Evolutionary conservation across 2,797 vertebrate genomes (phyloP), one percentile per base, ranked within the genome.

Genomic region (Lagocephalus sceleratus): DNA sequence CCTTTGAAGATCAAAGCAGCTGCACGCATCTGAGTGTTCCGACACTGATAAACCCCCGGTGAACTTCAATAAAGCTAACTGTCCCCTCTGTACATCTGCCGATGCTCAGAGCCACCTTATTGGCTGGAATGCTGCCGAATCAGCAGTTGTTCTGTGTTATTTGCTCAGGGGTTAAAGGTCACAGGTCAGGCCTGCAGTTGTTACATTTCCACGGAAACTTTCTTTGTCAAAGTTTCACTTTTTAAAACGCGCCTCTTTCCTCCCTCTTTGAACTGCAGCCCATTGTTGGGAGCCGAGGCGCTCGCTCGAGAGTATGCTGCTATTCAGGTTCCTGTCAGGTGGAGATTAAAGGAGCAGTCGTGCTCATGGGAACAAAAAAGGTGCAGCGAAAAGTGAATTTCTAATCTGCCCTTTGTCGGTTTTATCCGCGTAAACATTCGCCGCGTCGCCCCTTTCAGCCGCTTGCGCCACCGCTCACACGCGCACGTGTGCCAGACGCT

Each of bases 1-100:
- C 56, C 89, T 92, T 90, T 90, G 90, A 91, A 87, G 90, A 90
- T 90, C 83, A 92, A 91, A 90, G 87, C 48, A 14, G 4, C 74
- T 22, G 47, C 41, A 42, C 50, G 59, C 61, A 71, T 86, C 78
- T 85, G 78, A 85, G 67, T 70, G 76, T 58, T 63, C 84, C 79
- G 79, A 66, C 79, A 1, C 57, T 57, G 81, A 89, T 91, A 90
- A 90, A 85, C 71, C 52, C 54, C 8, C 35, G 43, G 63, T 85
- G 81, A 83, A 83, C 85, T 82, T 86, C 87, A 83, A 87, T 90
- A 88, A 90, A 89, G 29, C 62, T 65, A 70, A 82, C 77, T 67
- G 79, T 43, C 70, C 66, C 20, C 63, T 56, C 21, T 60, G 71
- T 64, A 77, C 78, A 69, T 82, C 81, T 82, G 68, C 63, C 46